Evolutionary conservation across 2,797 vertebrate species (phyloP), one percentile per base, ranked within the genome.

Genomic region (Crenuchus spilurus): DNA sequence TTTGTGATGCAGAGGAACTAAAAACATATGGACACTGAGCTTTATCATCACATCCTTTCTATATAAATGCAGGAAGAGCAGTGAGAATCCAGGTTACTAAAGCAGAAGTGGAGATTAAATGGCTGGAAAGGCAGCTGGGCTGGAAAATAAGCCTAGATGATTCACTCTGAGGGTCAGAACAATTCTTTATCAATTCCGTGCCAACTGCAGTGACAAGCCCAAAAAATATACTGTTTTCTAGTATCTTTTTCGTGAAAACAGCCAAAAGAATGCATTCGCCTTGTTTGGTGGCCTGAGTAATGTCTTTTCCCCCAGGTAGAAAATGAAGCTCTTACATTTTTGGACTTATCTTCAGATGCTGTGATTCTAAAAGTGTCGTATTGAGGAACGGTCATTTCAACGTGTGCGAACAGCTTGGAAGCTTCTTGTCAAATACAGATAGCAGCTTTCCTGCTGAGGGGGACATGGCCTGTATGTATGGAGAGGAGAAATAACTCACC

Each of bases 401-500:
- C 48, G 39, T 49, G 31, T 35, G 44, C 16, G 46, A 37, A 52
- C 31, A 61, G 72, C 31, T 41, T 42, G 61, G 51, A 70, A 66
- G 48, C 31, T 2, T 6, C 42, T 72, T 75, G 58, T 61, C 33
- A 72, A 66, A 62, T 46, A 72, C 74, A 77, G 75, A 72, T 72
- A 74, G 64, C n/a, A 18, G 26, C 26, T 42, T 30, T 39, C 37
- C 39, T 39, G 39, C 46, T 0, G 55, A 68, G 64, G 6, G n/a
- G 64, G 55, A 65, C 35, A 5, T 1, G 41, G 72, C 33, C 55
- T 65, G 41, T 64, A 74, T 74, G 60, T 46, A 16, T 7, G 1
- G 42, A 48, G 54, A 3, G 71, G 67, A 44, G 76, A 83, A 79
- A 80, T 69, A 51, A 61, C 35, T 65, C 31, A 35, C 44, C 9